Conservation (phyloP, 2,113 vertebrate species). For the Reinhardtius hippoglossoides region DNA sequence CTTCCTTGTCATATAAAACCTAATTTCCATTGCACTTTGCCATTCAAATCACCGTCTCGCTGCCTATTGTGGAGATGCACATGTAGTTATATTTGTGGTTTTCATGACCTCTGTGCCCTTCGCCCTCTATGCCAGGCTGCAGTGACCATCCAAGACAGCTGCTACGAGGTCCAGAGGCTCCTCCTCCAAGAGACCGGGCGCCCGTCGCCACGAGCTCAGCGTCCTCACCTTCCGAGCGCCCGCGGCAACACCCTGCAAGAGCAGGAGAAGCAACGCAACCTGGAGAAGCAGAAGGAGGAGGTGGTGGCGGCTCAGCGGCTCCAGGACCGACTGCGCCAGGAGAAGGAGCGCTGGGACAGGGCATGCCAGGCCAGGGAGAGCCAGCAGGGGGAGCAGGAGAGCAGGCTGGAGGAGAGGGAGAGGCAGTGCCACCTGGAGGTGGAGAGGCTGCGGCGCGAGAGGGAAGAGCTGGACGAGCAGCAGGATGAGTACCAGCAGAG, state of each 20-base stretch:
- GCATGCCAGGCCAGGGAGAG: conserved; percentile 83
- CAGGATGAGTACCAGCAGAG: conserved; percentile 92
- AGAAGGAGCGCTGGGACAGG: conserved; percentile 90
- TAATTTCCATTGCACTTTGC: conserved; percentile 30
- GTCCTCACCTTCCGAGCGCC: conserved; percentile 61
- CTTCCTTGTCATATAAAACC: background rate
- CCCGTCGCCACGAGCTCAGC: conserved; percentile 54
- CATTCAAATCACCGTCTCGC: conserved; percentile 52
- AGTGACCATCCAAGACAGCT: conserved; percentile 92
- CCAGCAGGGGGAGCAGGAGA: conserved; percentile 82
- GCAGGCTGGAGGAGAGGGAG: conserved; percentile 78
- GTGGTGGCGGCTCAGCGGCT: conserved; percentile 84
- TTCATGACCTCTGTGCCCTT: background rate
- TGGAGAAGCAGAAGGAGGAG: conserved; percentile 92
- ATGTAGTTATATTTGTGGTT: conserved; percentile 1
- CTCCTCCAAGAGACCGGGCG: conserved; percentile 84
- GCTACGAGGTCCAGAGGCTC: conserved; percentile 87
- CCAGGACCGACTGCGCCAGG: conserved; percentile 85
- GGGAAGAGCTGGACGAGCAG: conserved; percentile 86
- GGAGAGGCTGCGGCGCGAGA: conserved; percentile 83
- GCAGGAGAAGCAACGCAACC: conserved; percentile 94
- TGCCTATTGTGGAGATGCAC: background rate
- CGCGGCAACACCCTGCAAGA: conserved; percentile 88
- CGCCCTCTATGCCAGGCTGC: conserved; percentile 82
- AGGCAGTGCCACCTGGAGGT: conserved; percentile 82